Conservation (phyloP, 2,888 invertebrate species). For the Mythimna vitellina region DNA sequence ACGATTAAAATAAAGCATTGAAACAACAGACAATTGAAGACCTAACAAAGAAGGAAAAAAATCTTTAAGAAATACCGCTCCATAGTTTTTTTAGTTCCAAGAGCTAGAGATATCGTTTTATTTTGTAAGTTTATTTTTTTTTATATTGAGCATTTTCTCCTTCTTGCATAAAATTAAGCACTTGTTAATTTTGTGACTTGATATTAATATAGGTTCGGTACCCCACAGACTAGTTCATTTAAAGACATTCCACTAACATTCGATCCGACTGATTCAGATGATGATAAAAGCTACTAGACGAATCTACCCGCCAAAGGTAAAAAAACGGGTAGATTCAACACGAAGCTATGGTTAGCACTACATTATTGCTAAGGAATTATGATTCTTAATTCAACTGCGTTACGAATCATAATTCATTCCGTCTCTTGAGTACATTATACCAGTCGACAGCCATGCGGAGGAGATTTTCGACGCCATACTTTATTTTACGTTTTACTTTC, state of each 20-base stretch:
- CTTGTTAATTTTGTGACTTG: background rate
- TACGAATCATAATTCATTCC: no score
- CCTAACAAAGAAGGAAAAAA: slow-evolving; percentile 15
- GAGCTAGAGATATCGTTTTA: background rate
- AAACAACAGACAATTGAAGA: slow-evolving; percentile 21
- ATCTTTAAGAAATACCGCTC: slow-evolving; percentile 29
- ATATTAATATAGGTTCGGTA: no score
- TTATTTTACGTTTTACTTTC: no score
- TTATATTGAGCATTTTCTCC: slow-evolving; percentile 11
- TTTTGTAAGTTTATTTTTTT: background rate
- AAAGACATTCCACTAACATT: no score
- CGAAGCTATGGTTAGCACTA: background rate
- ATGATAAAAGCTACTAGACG: background rate
- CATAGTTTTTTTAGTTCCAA: slow-evolving; percentile 11
- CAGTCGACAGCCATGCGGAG: no score
- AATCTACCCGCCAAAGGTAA: background rate
- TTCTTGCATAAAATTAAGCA: no score
- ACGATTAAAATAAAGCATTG: slow-evolving; percentile 25
- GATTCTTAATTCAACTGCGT: background rate
- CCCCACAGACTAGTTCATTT: no score
- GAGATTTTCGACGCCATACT: no score
- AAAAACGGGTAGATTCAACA: background rate
- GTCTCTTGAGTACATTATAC: no score
- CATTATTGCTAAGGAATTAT: background rate
- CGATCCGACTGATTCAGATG: no score